Conservation (phyloP, 2,797 vertebrate species). For the Glyptemys insculpta region DNA sequence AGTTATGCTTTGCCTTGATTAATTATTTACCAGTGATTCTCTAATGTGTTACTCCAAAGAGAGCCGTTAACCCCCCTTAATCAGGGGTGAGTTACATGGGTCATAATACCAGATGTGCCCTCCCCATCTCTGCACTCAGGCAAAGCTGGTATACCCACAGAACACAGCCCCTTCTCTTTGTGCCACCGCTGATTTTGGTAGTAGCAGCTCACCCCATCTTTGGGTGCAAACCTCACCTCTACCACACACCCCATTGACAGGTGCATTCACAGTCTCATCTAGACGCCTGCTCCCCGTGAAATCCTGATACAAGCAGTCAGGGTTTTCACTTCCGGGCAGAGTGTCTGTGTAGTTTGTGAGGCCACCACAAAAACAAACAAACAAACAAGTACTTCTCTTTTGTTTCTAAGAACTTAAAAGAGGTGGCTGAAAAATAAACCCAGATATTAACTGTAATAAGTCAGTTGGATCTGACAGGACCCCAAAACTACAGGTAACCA, state of each 20-base stretch:
- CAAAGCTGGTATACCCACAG: neutral
- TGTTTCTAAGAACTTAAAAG: neutral
- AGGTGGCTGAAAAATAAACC: neutral
- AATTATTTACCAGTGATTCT: slow-evolving; percentile 49
- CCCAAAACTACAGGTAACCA: neutral
- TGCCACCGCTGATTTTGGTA: neutral
- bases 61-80: slow-evolving; percentile 50
- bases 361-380: neutral
- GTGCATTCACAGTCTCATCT: neutral
- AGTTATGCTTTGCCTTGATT: neutral
- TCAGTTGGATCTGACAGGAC: neutral
- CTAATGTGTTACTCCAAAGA: neutral
- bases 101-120: neutral
- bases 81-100: neutral
- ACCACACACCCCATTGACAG: fast-evolving
- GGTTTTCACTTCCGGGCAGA: neutral
- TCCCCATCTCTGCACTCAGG: fast-evolving
- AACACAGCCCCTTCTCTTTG: neutral
- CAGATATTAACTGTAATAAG: neutral
- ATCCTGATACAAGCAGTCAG: fast-evolving
- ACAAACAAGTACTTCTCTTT: neutral
- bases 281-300: neutral
- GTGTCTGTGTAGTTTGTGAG: neutral
- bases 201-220: neutral
- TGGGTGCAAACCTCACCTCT: neutral